Evolutionary conservation across 2,888 invertebrate genomes (phyloP).

Genomic region (Volucella inflata): DNA sequence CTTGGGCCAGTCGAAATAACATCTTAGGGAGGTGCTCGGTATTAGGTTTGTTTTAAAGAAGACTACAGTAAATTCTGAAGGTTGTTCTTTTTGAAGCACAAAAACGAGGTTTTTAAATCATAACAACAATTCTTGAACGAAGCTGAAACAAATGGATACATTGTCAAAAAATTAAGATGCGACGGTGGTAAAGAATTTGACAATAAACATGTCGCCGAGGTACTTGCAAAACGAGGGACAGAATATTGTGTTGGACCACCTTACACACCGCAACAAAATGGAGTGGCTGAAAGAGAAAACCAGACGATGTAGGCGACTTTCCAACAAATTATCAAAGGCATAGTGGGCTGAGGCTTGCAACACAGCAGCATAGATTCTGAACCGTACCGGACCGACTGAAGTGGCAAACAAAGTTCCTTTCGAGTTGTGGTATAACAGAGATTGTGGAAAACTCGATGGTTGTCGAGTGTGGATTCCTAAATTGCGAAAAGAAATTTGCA

Average conservation of each 20-base stretch:
- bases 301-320: constrained; percentile 24
- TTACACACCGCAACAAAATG: constrained; percentile 24
- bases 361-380: no score
- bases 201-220: no score
- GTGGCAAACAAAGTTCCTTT: no score
- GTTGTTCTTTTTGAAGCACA: no score
- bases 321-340: constrained; percentile 10
- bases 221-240: constrained; percentile 9
- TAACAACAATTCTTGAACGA: constrained; percentile 41
- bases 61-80: constrained; percentile 38
- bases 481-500: constrained; percentile 17
- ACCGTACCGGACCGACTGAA: no score
- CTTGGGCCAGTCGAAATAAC: no score
- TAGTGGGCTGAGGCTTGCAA: constrained; percentile 27
- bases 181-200: no score
- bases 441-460: constrained; percentile 6
- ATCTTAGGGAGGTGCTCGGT: constrained; percentile 36
- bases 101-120: constrained; percentile 29
- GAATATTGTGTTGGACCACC: constrained; percentile 12
- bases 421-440: constrained; percentile 29
- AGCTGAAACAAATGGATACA: no score
- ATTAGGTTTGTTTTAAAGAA: constrained; percentile 41
- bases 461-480: constrained; percentile 20
- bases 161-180: no score
- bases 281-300: constrained; percentile 31